Evolutionary conservation across 2,797 vertebrate genomes (phyloP), one percentile per base, ranked within the genome.

Genomic region (Xenopus petersii): DNA sequence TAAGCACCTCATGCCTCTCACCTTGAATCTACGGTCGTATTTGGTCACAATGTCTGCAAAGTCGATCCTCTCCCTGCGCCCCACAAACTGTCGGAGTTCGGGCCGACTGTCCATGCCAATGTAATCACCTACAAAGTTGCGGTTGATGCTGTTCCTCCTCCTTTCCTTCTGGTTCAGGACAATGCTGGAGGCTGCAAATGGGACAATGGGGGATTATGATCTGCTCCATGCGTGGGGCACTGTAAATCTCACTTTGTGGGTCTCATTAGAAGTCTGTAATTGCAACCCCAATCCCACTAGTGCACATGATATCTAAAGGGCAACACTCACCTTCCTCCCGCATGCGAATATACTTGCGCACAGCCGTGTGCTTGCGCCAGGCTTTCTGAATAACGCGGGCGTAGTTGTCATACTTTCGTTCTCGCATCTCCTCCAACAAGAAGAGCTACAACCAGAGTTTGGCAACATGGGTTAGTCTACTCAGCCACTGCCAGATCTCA

Each of bases 71-170:
- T 95, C 94, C 33, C 93, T 76, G 16, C 92, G 92, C 10, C 92
- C 92, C 0, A 94, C 87, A 1, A 94, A 94, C 75, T 88, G 91
- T 0, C 92, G 79, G 75, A 95, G 86, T 83, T 95, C 93, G 0
- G 93, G 94, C 17, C 86, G 90, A 74, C 81, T 88, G 64, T 95
- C 93, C 0, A 87, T 88, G 1, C 94, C 93, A 0, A 95, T 87
- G 83, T 95, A 95, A 76, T 95, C 94, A 0, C 94, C 94, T 78
- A 94, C 80, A 30, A 95, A 95, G 84, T 94, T 94, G 48, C 94
- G 87, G 84, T 95, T 95, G 65, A 95, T 86, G 82, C 94, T 95
- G 89, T 95, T 94, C 12, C 80, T 88, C 17, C 93, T 79, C 0
- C 94, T 86, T 33, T 94, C 92, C 81, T 95, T 95, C 82, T 92